These are phyloP conservation scores for Pelecanoides urinatrix DNA, from an alignment of 2,113 vertebrate genomes.

Conservation along the genomic window DNA sequence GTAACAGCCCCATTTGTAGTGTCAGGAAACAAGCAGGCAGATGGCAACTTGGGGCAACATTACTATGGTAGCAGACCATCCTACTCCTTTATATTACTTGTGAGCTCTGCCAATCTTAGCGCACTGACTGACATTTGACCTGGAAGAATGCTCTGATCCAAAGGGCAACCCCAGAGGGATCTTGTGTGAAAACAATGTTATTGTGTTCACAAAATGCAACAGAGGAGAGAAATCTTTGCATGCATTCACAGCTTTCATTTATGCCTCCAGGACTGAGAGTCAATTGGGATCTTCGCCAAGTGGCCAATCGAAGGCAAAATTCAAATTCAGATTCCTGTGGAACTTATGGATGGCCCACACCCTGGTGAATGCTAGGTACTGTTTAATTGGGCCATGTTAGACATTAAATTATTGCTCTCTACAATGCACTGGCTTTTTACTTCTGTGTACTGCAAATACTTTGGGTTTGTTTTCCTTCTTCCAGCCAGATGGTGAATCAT, in stretches of 20 bases:
- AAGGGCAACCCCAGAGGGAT: neutral
- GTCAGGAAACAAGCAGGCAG: neutral
- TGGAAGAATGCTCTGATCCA: neutral
- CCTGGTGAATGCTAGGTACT: constrained; percentile 57
- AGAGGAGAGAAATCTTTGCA: constrained; percentile 16
- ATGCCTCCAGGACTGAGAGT: constrained; percentile 11
- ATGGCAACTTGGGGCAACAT: neutral
- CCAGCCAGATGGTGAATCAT: constrained; percentile 41
- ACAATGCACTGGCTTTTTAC: neutral
- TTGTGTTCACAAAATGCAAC: neutral
- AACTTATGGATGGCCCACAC: constrained; percentile 71
- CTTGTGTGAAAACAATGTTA: neutral
- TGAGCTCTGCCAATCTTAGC: neutral
- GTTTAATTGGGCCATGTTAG: constrained; percentile 78
- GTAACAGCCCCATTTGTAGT: neutral
- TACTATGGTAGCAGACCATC: neutral
- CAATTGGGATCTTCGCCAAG: constrained; percentile 63
- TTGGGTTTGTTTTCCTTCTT: neutral
- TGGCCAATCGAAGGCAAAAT: constrained; percentile 75
- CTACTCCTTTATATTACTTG: neutral
- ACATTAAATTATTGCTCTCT: constrained; percentile 79
- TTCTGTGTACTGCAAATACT: constrained; percentile 57
- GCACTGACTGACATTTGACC: neutral
- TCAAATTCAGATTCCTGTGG: constrained; percentile 78
- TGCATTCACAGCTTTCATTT: constrained; percentile 39